These are phyloP conservation scores for Setipinna tenuifilis DNA, from an alignment of 2,797 vertebrate genomes.

Conservation along the genomic window DNA sequence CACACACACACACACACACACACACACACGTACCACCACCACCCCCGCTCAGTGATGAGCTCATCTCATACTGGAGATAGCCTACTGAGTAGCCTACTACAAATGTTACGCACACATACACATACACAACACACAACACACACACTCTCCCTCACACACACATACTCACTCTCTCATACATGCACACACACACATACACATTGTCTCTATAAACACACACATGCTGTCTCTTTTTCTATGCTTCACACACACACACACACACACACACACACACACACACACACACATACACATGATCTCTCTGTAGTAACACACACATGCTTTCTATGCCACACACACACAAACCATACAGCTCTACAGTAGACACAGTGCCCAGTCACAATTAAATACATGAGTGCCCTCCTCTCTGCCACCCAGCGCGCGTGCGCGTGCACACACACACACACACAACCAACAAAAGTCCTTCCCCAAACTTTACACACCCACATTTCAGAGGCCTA, in stretches of 20 bases:
- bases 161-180: slow-evolving; percentile 8
- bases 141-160: not conserved
- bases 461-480: too few relatives aligned
- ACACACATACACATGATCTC: not conserved
- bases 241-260: not conserved
- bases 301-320: not conserved
- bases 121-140: not conserved
- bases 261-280: not conserved
- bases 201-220: not conserved
- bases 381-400: not conserved
- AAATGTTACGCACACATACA: not conserved
- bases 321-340: not conserved
- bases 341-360: not conserved
- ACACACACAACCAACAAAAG: too few relatives aligned
- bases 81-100: slow-evolving; percentile 11
- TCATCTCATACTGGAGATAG: slow-evolving; percentile 50
- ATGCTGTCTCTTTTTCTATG: not conserved
- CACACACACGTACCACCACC: slow-evolving; percentile 55
- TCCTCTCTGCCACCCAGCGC: too few relatives aligned
- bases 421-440: too few relatives aligned
- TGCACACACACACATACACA: not conserved
- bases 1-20: slow-evolving; percentile 48
- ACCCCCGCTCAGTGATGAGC: slow-evolving; percentile 53
- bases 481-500: too few relatives aligned
- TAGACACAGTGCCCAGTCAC: too few relatives aligned